phyloP scores from a whole-genome alignment of 2,113 vertebrate genomes.

The Actenoides lindsayi region DNA sequence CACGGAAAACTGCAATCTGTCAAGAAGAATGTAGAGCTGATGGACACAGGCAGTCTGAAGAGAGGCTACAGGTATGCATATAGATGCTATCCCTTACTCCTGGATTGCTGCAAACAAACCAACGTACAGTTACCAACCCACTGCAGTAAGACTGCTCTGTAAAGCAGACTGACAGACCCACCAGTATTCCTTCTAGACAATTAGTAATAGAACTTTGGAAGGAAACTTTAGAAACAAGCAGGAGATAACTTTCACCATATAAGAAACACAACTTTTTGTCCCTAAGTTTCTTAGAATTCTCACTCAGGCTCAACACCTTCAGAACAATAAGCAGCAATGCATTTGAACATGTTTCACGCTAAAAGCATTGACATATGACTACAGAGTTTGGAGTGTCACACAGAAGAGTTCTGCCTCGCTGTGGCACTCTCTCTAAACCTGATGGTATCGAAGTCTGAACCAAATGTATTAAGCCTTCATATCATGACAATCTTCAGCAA shows the following conservation, averaged over 20 bases:
- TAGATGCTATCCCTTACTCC: not conserved
- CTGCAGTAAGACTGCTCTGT: not conserved
- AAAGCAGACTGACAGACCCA: not conserved
- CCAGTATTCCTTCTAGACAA: not conserved
- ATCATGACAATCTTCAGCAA: not conserved
- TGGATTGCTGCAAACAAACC: fast-evolving
- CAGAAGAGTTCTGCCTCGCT: not conserved
- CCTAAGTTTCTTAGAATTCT: too few relatives aligned
- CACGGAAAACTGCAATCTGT: not conserved
- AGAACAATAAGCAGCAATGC: not conserved
- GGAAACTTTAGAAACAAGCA: not conserved
- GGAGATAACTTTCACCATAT: not conserved
- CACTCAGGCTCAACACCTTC: not conserved
- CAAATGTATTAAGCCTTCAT: not conserved
- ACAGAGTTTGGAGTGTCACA: too few relatives aligned
- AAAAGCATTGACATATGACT: fast-evolving
- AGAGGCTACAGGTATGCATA: not conserved
- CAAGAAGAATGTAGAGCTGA: not conserved
- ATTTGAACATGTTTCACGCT: not conserved
- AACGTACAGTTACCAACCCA: fast-evolving
- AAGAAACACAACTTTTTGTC: not conserved
- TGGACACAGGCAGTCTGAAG: not conserved
- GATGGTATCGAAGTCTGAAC: not conserved
- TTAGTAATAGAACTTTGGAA: not conserved
- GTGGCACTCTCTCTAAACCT: not conserved